Conservation (phyloP, 2,113 vertebrate species). For the Ceyx melanurus region DNA sequence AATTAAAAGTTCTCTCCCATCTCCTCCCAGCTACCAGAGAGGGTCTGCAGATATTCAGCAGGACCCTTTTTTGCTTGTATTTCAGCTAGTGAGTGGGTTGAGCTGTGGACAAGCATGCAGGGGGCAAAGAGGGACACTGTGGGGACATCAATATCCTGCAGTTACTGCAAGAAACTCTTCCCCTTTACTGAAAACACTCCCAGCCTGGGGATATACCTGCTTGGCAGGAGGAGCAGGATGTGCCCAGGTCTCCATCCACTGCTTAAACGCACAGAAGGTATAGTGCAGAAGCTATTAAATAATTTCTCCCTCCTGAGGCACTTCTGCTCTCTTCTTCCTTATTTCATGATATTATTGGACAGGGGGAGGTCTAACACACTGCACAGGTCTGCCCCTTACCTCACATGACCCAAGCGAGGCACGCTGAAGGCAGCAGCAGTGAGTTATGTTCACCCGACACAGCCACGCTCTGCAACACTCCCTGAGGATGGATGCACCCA, state of each 20-base stretch:
- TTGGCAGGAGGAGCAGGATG: neutral
- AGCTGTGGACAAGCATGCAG: neutral
- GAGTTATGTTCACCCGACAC: neutral
- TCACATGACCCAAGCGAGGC: neutral
- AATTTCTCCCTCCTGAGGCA: neutral
- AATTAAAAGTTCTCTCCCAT: neutral
- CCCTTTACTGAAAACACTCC: neutral
- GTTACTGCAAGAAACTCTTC: neutral
- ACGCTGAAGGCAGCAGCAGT: neutral
- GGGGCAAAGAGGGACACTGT: neutral
- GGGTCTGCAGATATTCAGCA: neutral
- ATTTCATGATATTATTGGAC: neutral
- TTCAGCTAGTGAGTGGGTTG: neutral
- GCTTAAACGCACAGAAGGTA: neutral
- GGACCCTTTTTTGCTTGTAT: neutral
- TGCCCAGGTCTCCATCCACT: neutral
- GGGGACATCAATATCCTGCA: neutral
- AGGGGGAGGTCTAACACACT: neutral
- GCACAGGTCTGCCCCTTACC: neutral
- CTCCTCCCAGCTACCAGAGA: neutral
- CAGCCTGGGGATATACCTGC: neutral
- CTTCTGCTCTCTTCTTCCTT: neutral
- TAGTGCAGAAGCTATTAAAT: neutral
- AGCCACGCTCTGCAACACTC: accelerated
- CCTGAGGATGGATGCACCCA: neutral